Base-by-base conservation (phyloP, 2,888 invertebrate genomes). In the Selenia dentaria region DNA sequence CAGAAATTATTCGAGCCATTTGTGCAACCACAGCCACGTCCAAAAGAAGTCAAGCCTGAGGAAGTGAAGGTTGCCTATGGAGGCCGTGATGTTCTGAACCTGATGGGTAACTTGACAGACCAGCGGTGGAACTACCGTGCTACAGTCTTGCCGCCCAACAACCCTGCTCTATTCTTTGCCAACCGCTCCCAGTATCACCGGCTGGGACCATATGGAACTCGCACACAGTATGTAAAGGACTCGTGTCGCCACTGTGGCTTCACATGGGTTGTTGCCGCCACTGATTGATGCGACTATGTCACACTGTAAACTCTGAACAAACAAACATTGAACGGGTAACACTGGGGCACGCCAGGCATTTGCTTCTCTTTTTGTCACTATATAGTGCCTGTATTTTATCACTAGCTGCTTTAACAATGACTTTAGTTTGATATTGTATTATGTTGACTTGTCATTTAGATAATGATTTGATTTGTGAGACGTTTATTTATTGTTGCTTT, bases 181-280 rank as follows among this genome's bases (percentile, higher is more conserved):
- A 93, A 93, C 79, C 91, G 93, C 64, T 93, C 93, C 31, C 92
- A 93, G 74, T 92, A 92, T 64, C 92, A 92, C 73, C 91, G 93
- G 36, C 79, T 93, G 64, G 91, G 92, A 4, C 90, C 91, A 6
- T 87, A 89, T 48, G 92, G 91, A 60, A 86, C 91, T 51, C 86
- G 83, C 67, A 91, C 92, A 73, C 92, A 93, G 79, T 92, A 92
- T 64, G 91, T 92, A 77, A 89, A 83, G 67, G 92, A 91, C 57
- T 75, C 79, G 64, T 92, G 92, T 76, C 82, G 79, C 64, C 68
- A 76, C 49, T 92, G 92, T 59, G 91, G 87, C 69, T 92, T 92
- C 74, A 67, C 86, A 49, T 91, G 86, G 81, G 88, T 89, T 5
- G 84, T 87, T 8, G 87, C 85, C 51, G 89, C 88, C 75, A 87